Conservation (phyloP, 2,888 invertebrate species). For the Cremastinae sp. region DNA sequence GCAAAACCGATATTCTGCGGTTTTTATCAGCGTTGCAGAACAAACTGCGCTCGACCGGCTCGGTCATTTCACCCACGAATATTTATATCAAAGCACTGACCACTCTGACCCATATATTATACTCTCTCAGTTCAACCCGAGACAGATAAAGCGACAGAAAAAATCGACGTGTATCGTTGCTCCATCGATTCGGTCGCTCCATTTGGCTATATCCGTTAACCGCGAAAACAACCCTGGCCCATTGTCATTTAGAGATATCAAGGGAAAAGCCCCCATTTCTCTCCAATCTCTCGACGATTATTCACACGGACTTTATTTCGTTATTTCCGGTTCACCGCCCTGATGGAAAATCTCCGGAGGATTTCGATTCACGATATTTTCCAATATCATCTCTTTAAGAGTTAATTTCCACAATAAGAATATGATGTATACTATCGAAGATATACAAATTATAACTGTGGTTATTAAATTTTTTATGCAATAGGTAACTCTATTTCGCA, state of each 20-base stretch:
- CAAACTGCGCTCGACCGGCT: constrained; percentile 45
- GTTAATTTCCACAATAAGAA: no score
- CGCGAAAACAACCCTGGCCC: constrained; percentile 20
- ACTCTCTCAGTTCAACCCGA: constrained; percentile 5
- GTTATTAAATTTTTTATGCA: no score
- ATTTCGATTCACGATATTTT: no score
- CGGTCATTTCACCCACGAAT: constrained; percentile 17
- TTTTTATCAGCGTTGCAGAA: constrained; percentile 23
- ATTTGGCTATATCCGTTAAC: not conserved
- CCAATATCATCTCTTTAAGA: no score
- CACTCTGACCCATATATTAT: constrained; percentile 54
- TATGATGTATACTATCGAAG: no score
- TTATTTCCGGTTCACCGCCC: no score
- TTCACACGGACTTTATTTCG: not conserved
- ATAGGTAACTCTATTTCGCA: no score
- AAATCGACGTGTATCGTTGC: not conserved
- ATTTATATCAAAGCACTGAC: constrained; percentile 43
- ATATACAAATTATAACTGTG: no score
- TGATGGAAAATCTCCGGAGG: no score
- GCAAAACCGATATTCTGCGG: constrained; percentile 46
- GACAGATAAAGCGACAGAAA: constrained; percentile 1
- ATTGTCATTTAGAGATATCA: not conserved
- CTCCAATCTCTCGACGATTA: constrained; percentile 20
- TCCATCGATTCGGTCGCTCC: constrained; percentile 4
- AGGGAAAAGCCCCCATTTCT: not conserved